Evolutionary conservation across 2,797 vertebrate species (phyloP), one percentile per base, ranked within the genome.

Genomic region (Smutsia gigantea): DNA sequence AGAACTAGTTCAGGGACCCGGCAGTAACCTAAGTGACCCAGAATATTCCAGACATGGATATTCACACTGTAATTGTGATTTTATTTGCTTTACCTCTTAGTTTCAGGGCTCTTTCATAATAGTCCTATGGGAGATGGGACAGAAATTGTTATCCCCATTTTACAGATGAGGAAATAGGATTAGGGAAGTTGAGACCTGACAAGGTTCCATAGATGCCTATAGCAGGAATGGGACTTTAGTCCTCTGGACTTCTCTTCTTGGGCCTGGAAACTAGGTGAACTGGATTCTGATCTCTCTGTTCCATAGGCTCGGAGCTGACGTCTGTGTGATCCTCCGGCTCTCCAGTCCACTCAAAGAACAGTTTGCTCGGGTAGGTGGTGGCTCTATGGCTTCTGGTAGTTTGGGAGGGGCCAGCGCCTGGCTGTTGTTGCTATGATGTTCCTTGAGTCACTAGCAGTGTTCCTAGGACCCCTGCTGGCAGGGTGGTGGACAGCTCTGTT

Each of bases 341-440:
- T 99, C 99, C 0, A 98, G 86, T 2, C 99, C 99, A 1, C 98
- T 99, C 39, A 99, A 99, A 97, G 96, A 98, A 71, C 98, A 98
- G 78, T 99, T 97, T 2, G 98, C 99, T 39, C 95, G 98, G 98
- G 99, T 99, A 97, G 34, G 97, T 86, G 61, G 83, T 29, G 31
- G 21, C n/a, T n/a, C 10, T 7, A 34, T 0, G n/a, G 29, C 6
- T 11, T 42, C 25, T 37, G 13, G n/a, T 51, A 42, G 79, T 9
- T 25, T 6, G 15, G 74, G 61, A 29, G n/a, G 85, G 83, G 39
- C 34, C 23, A 4, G 17, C 51, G 61, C 12, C 7, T 2, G 39
- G 21, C 75, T 68, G 34, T 31, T 27, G 71, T 55, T 21, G 77
- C 64, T 81, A 1, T 87, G 66, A 66, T 94, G 15, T 59, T 1